Conservation (phyloP, 2,888 invertebrate species). For the Cephalotes varians region DNA sequence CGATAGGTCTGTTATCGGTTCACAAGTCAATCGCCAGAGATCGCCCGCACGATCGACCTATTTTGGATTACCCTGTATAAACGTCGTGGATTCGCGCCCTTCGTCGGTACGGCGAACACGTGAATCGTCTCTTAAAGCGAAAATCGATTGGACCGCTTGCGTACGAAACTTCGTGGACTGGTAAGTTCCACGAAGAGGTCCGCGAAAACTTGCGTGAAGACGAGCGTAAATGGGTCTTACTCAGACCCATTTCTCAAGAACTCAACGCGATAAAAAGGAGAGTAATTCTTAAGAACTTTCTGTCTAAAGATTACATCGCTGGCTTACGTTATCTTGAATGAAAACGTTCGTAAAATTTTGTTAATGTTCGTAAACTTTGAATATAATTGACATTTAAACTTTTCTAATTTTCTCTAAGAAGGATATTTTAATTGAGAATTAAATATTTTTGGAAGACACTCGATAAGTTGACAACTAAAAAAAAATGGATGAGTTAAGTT, state of each 20-base stretch:
- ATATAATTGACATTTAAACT: background rate
- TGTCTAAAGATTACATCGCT: background rate
- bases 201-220: background rate
- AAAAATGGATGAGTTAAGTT: background rate
- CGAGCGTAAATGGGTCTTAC: background rate
- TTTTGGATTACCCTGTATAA: conserved; percentile 67
- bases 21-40: background rate
- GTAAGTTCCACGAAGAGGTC: conserved; percentile 64
- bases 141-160: conserved; percentile 67
- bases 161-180: conserved; percentile 63
- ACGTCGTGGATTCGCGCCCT: conserved; percentile 70
- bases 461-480: background rate
- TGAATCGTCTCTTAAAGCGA: conserved; percentile 70
- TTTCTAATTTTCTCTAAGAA: background rate
- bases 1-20: background rate
- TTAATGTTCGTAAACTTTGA: conserved; percentile 31
- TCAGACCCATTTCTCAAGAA: conserved; percentile 24
- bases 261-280: conserved; percentile 54
- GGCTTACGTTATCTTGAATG: conserved; percentile 15
- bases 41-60: conserved; percentile 8
- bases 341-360: conserved; percentile 23
- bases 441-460: conserved; percentile 15
- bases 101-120: conserved; percentile 67
- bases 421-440: background rate
- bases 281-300: conserved; percentile 58